These are phyloP conservation scores for Cataglyphis cursor DNA, from an alignment of 2,888 invertebrate genomes.

Conservation along the genomic window DNA sequence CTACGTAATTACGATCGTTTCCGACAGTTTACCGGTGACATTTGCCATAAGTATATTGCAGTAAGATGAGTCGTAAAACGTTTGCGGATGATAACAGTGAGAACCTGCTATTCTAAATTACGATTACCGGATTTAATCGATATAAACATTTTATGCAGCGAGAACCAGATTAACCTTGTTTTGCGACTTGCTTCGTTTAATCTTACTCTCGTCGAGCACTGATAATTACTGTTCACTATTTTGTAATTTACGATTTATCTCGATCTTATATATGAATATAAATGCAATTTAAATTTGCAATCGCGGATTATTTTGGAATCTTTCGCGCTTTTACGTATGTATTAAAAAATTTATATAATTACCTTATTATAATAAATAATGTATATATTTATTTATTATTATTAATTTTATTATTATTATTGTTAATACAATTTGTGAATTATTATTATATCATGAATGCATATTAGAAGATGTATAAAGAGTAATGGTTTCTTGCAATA, in stretches of 20 bases:
- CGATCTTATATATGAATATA: background rate
- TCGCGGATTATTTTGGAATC: background rate
- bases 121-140: constrained; percentile 18
- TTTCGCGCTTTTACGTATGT: background rate
- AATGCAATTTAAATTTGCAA: background rate
- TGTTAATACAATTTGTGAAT: background rate
- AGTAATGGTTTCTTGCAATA: background rate
- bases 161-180: background rate
- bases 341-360: background rate
- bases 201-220: background rate
- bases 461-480: background rate
- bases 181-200: background rate
- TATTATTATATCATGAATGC: background rate
- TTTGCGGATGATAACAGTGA: constrained; percentile 39
- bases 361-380: background rate
- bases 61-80: constrained; percentile 54
- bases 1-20: constrained; percentile 55
- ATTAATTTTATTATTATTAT: background rate
- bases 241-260: constrained; percentile 2
- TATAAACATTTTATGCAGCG: background rate
- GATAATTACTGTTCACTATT: constrained; percentile 1
- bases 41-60: constrained; percentile 53
- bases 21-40: constrained; percentile 62
- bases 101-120: constrained; percentile 46
- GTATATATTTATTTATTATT: background rate